phyloP scores from a whole-genome alignment of 1,140 invertebrate species.

The Vanessa tameamea region DNA sequence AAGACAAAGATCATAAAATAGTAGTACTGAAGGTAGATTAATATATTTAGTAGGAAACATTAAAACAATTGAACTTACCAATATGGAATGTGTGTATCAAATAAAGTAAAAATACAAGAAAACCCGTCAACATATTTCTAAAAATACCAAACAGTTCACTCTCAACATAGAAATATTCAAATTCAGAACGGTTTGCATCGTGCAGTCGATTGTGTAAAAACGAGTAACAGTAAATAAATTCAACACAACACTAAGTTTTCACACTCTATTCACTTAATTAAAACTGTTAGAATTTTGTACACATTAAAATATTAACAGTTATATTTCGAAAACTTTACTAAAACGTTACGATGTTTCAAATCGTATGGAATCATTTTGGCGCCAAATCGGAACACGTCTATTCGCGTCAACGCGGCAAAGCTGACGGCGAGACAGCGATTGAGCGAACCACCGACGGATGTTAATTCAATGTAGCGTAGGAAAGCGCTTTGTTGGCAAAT shows the following conservation, averaged over 20 bases:
- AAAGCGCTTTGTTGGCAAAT: constrained; percentile 40
- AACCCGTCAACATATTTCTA: constrained; percentile 72
- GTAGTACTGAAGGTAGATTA: neutral
- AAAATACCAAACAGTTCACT: constrained; percentile 62
- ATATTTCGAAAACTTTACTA: constrained; percentile 41
- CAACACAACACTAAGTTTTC: constrained; percentile 48
- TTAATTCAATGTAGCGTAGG: constrained; percentile 27
- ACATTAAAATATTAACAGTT: constrained; percentile 55
- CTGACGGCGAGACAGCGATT: constrained; percentile 34
- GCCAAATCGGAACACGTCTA: constrained; percentile 47
- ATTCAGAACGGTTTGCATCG: constrained; percentile 70
- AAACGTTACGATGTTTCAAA: constrained; percentile 45
- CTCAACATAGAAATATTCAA: constrained; percentile 55
- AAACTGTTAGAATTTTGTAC: constrained; percentile 57
- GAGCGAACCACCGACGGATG: constrained; percentile 16
- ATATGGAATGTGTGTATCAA: constrained; percentile 54
- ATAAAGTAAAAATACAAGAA: constrained; percentile 59
- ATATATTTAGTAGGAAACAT: neutral
- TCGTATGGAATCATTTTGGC: constrained; percentile 60
- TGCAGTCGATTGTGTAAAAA: constrained; percentile 51
- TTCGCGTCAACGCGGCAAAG: constrained; percentile 43
- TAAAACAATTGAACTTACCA: constrained; percentile 52
- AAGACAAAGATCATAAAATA: neutral
- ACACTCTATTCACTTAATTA: constrained; percentile 51
- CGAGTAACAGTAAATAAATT: constrained; percentile 47